Base-by-base conservation (phyloP, 2,888 invertebrate species). In the Argyresthia goedartella region DNA sequence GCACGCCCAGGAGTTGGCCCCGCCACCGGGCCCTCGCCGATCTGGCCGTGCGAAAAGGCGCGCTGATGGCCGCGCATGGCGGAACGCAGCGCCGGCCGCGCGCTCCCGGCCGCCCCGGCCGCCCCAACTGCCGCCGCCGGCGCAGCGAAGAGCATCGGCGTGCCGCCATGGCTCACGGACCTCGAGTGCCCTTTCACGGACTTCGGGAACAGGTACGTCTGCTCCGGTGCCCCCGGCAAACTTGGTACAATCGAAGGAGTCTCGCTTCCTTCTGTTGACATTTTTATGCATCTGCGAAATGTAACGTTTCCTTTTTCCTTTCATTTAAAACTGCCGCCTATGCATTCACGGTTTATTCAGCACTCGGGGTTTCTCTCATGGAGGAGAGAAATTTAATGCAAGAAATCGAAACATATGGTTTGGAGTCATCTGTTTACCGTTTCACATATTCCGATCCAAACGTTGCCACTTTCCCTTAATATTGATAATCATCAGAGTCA, bases 41-140 rank as follows among this genome's bases (percentile, higher is more conserved):
- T 95, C 78, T 95, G 95, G 0, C 95, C 95, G 66, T 96, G 95
- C 7, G 95, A 95, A 64, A 95, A 91, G 50, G 95, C 95, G 54
- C 95, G 89, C 71, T 94, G 94, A 69, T 95, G 95, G 1, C 95
- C 91, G 54, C 91, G 91, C 70, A 90, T 75, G 35, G 90, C 89
- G 1, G 92, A 91, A 71, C 93, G 95, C 65, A 95, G 88, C 4
- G 89, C 90, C 13, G 90, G 90, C 0, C 93, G 93, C 39, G 94
- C 88, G 6, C 89, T 88, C 50, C 76, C 71, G 14, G 76, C 65
- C 4, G 78, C 71, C 51, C 69, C 63, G 53, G n/a, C n/a, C n/a
- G n/a, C n/a, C n/a, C n/a, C n/a, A n/a, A n/a, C n/a, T n/a, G n/a
- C n/a, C n/a, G n/a, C n/a, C n/a, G n/a, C n/a, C n/a, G n/a, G n/a